Percentiles rank a stretch among this genome's conserved stretches.
phyloP scores from a whole-genome alignment of 2,797 vertebrate genomes.

The Sandelia bainsii region DNA sequence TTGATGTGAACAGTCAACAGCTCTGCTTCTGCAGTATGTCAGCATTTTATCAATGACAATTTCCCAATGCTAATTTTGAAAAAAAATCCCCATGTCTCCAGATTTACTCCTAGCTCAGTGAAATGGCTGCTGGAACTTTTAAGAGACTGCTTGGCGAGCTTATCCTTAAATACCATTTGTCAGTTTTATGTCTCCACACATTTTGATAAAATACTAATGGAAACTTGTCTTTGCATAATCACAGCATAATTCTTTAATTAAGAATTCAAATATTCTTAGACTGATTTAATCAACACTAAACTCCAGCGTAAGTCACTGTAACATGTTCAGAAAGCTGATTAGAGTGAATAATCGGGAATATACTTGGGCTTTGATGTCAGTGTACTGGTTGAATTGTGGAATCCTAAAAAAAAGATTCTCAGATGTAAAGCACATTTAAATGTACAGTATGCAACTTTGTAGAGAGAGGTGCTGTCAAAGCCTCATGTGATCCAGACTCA shows the following conservation, averaged over 20 bases:
- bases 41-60: not conserved
- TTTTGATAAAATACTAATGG: not conserved
- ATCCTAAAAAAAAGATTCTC: too few species aligned
- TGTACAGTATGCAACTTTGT: too few species aligned
- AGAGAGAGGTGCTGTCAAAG: too few species aligned
- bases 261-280: slow-evolving; percentile 3
- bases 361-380: too few species aligned
- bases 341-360: too few species aligned
- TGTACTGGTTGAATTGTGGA: too few species aligned
- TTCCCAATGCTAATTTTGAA: not conserved
- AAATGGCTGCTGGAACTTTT: not conserved
- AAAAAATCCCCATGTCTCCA: not conserved
- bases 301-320: not conserved
- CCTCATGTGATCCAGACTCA: too few species aligned
- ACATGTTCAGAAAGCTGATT: slow-evolving; percentile 13
- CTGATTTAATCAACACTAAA: slow-evolving; percentile 3
- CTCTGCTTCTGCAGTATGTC: not conserved
- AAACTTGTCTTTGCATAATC: not conserved
- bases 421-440: too few species aligned
- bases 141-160: not conserved
- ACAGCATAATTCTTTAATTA: slow-evolving; percentile 10
- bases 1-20: not conserved
- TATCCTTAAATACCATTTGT: slow-evolving; percentile 16
- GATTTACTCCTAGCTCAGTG: not conserved
- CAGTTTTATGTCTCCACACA: not conserved